Evolutionary conservation across 2,797 vertebrate species (phyloP), one percentile per base, ranked within the genome.

Genomic region (Pelodytes ibericus): DNA sequence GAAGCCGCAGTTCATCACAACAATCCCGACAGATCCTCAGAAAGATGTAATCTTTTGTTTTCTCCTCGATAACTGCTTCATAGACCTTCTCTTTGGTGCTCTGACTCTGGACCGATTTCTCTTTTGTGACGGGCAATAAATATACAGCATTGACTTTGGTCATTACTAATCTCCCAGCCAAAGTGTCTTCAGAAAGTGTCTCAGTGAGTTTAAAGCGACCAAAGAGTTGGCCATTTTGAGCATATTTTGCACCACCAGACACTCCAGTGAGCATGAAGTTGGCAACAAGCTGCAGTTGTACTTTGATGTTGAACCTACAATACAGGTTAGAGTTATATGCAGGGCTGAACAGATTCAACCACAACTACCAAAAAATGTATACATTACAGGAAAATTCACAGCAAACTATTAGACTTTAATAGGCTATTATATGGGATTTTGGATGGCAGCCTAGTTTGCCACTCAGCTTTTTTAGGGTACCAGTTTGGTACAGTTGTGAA

Each of bases 21-120:
- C 97, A 99, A 84, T 97, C 92, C 89, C 93, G 97, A 88, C 96
- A 98, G 88, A 99, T 91, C 86, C 98, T 95, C 84, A 99, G 88
- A 88, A 99, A 99, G 89, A 99, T 98, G 92, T 98, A 99, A 58
- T 99, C 97, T 92, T 99, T 99, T 77, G 98, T 99, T 89, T 99
- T 99, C 86, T 99, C 98, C 87, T 99, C 97, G 11, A 99, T 99
- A 82, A 96, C 90, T 77, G 97, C 96, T 89, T 99, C 96, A 66
- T 95, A 99, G 75, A 99, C 98, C 16, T 97, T 95, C 88, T 99
- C 98, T 92, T 97, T 99, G 89, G 95, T 94, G 82, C 96, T 96
- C 64, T 96, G 93, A 66, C 90, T 93, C 51, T 96, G 93, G 31
- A 84, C 82, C 60, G 94, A 93, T 82, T 91, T 90, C 68, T 98